These are phyloP conservation scores for Diphyllodes magnificus DNA, from an alignment of 2,113 vertebrate genomes.

Conservation along the genomic window DNA sequence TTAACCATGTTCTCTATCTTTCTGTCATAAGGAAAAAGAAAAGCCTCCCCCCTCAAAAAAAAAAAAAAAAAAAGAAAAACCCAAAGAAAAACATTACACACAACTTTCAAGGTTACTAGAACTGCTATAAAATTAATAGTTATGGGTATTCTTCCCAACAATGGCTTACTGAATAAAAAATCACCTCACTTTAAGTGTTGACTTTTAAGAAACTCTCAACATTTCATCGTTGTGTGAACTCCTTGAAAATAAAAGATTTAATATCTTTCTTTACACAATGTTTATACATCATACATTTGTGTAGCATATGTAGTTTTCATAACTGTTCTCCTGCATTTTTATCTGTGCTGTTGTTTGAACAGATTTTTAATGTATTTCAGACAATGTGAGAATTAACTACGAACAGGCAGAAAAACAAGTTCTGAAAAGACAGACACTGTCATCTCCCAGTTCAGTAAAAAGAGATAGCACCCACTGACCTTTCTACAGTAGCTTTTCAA, in stretches of 20 bases:
- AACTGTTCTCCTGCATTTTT: neutral
- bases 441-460: neutral
- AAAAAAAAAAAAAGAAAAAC: neutral
- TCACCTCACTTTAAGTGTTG: neutral
- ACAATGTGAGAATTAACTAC: neutral
- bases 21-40: neutral
- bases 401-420: neutral
- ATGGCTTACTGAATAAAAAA: neutral
- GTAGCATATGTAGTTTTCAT: neutral
- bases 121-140: neutral
- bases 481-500: neutral
- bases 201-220: neutral
- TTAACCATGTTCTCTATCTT: neutral
- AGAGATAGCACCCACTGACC: neutral
- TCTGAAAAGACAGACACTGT: neutral
- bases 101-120: neutral
- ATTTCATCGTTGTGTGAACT: neutral
- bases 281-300: neutral
- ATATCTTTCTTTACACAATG: neutral
- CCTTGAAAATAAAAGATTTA: neutral
- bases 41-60: rapidly evolving
- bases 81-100: neutral
- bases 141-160: neutral
- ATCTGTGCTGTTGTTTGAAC: neutral
- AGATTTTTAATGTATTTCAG: neutral